Evolutionary conservation across 2,113 vertebrate genomes (phyloP).

Genomic region (Notiomystis cincta): DNA sequence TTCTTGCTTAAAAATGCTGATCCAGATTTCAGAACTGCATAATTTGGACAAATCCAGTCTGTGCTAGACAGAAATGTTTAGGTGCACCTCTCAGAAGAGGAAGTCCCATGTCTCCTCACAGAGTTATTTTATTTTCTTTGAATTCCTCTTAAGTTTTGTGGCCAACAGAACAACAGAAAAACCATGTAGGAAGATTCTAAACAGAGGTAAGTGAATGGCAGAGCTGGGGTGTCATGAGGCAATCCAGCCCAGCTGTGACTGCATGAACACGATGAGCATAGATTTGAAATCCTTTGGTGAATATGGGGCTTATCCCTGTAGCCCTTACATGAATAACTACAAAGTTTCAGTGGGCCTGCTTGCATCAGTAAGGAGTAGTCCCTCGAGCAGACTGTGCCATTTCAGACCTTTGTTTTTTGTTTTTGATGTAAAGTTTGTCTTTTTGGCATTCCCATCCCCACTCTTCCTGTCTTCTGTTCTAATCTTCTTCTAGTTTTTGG

Average conservation of each 20-base stretch:
- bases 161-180: neutral
- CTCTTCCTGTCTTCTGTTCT: neutral
- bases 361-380: neutral
- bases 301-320: neutral
- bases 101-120: neutral
- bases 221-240: rapidly evolving
- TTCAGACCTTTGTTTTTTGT: neutral
- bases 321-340: neutral
- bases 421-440: neutral
- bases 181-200: neutral
- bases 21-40: neutral
- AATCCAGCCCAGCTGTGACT: neutral
- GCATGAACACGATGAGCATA: rapidly evolving
- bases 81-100: rapidly evolving
- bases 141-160: neutral
- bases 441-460: slow-evolving; percentile 7
- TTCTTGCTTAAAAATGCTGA: neutral
- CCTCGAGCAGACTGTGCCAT: neutral
- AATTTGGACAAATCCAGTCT: neutral
- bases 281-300: neutral
- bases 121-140: neutral
- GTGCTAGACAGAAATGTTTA: neutral
- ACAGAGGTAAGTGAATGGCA: neutral
- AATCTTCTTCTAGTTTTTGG: slow-evolving; percentile 29
- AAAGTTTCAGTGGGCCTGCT: neutral